phyloP scores from a whole-genome alignment of 2,113 vertebrate species.

The Antechinus flavipes region DNA sequence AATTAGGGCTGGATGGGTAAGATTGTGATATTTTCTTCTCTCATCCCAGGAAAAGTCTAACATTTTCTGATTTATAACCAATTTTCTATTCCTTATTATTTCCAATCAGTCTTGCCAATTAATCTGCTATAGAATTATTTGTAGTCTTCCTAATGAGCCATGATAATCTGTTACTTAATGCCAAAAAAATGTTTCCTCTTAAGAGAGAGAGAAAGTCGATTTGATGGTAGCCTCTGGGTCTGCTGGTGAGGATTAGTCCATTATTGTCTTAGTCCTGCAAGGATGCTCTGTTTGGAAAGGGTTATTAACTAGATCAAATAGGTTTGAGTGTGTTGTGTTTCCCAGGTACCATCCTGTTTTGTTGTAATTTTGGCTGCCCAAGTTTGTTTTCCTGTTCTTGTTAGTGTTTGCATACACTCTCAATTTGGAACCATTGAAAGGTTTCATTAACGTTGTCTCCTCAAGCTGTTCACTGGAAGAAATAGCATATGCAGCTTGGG shows the following conservation, averaged over 20 bases:
- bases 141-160: slow-evolving; percentile 19
- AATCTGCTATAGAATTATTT: background rate
- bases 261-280: slow-evolving; percentile 29
- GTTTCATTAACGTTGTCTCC: slow-evolving; percentile 56
- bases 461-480: slow-evolving; percentile 57
- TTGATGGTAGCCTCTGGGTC: slow-evolving; percentile 15
- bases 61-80: background rate
- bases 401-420: slow-evolving; percentile 63
- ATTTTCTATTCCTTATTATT: background rate
- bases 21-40: background rate
- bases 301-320: slow-evolving; percentile 33
- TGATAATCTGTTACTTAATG: slow-evolving; percentile 18
- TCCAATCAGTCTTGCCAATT: background rate
- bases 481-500: slow-evolving; percentile 37
- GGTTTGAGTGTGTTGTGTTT: slow-evolving; percentile 17
- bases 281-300: background rate
- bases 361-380: slow-evolving; percentile 49
- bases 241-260: background rate
- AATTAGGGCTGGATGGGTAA: background rate
- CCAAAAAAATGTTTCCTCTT: slow-evolving; percentile 27
- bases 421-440: slow-evolving; percentile 56
- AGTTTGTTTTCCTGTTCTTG: slow-evolving; percentile 62
- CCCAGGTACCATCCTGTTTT: slow-evolving; percentile 45
- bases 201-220: slow-evolving; percentile 17
- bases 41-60: background rate